Conservation (phyloP, 2,113 vertebrate species). For the Poecile atricapillus region DNA sequence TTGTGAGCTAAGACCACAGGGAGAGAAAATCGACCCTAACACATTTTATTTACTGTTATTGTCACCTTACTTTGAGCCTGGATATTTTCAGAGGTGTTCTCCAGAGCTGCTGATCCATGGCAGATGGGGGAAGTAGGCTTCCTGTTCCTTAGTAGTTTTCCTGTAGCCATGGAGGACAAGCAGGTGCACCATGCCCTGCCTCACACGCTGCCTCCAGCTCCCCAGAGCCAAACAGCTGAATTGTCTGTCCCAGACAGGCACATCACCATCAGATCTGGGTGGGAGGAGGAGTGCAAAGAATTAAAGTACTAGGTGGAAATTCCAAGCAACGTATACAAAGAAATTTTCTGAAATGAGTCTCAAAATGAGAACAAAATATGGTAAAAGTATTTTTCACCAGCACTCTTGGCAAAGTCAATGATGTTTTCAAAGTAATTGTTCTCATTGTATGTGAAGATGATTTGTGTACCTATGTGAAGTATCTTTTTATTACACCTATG, state of each 20-base stretch:
- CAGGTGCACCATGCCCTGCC: background rate
- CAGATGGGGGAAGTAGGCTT: background rate
- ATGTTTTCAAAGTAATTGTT: background rate
- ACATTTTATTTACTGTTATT: background rate
- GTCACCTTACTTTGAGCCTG: background rate
- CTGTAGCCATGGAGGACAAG: background rate
- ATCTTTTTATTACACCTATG: background rate
- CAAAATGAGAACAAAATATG: background rate
- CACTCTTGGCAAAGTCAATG: rapidly evolving
- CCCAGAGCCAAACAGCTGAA: background rate
- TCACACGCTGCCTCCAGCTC: rapidly evolving
- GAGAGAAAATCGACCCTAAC: background rate
- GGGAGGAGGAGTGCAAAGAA: background rate
- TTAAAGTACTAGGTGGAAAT: background rate
- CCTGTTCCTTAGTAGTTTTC: background rate
- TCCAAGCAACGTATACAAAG: background rate
- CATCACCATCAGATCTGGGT: rapidly evolving
- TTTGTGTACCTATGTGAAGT: background rate
- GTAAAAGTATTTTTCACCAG: background rate
- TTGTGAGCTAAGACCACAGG: background rate
- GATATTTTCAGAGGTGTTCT: background rate
- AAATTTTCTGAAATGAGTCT: background rate
- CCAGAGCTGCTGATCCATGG: background rate
- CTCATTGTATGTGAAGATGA: background rate
- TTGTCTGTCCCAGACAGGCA: background rate